A percentile compares a stretch with the other conserved stretches of the same genome.
Evolutionary conservation across 2,113 vertebrate species (phyloP).

Genomic region (Dromaius novaehollandiae): DNA sequence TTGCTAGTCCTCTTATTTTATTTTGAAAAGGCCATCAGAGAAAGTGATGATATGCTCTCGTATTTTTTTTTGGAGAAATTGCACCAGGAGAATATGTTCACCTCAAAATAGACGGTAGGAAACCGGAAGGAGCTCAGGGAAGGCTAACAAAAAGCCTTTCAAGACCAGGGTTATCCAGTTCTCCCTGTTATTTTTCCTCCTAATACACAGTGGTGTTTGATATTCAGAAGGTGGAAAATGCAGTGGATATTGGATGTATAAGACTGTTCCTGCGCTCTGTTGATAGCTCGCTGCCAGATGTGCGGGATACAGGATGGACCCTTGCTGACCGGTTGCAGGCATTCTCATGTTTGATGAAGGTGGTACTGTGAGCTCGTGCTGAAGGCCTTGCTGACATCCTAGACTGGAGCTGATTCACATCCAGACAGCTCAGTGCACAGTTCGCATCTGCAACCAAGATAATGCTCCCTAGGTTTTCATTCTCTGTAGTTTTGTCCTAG

Average conservation of each 20-base stretch:
- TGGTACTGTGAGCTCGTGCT: accelerated
- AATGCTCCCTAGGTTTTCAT: not conserved
- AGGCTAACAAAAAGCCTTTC: not conserved
- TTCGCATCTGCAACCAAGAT: not conserved
- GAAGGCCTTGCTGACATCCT: not conserved
- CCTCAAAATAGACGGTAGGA: not conserved
- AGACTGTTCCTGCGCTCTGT: not conserved
- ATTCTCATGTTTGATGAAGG: not conserved
- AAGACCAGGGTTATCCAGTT: not conserved
- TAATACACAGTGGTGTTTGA: too few species aligned
- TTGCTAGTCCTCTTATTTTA: not conserved
- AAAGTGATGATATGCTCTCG: not conserved
- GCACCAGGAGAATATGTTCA: not conserved
- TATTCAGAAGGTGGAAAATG: not conserved
- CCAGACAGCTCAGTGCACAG: accelerated
- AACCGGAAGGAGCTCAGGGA: not conserved
- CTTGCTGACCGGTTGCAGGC: not conserved
- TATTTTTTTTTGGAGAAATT: not conserved
- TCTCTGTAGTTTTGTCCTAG: not conserved
- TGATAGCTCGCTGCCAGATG: not conserved
- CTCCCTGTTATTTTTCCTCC: not conserved
- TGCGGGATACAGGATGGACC: not conserved
- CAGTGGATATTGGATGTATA: accelerated
- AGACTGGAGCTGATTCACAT: accelerated
- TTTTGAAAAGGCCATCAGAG: not conserved